These are phyloP conservation scores for Marronus borbonicus DNA, from an alignment of 2,888 invertebrate genomes.

Conservation along the genomic window DNA sequence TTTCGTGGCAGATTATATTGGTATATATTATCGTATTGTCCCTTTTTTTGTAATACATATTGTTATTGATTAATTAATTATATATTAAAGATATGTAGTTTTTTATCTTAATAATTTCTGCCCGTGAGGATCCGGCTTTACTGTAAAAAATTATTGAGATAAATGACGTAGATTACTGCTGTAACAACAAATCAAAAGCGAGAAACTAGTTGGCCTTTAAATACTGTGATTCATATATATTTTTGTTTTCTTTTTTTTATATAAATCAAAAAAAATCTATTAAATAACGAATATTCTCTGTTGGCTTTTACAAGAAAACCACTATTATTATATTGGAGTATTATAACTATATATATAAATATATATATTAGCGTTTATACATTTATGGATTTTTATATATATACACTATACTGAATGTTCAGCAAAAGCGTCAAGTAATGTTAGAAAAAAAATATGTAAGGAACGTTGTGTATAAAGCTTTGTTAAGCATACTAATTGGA, in stretches of 20 bases:
- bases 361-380: slow-evolving; percentile 13
- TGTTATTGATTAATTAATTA: not conserved
- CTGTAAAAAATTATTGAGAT: not conserved
- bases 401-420: slow-evolving; percentile 20
- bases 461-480: slow-evolving; percentile 19
- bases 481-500: not conserved
- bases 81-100: not conserved
- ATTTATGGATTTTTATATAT: not conserved
- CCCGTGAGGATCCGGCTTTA: not conserved
- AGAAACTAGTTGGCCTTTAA: slow-evolving; percentile 33
- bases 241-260: slow-evolving; percentile 18
- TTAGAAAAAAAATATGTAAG: not conserved
- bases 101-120: not conserved
- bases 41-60: not conserved
- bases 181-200: slow-evolving; percentile 1
- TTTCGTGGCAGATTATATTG: slow-evolving; percentile 17
- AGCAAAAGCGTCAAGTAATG: slow-evolving; percentile 40
- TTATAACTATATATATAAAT: slow-evolving; percentile 18
- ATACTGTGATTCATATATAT: slow-evolving; percentile 36
- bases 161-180: not conserved
- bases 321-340: slow-evolving; percentile 14
- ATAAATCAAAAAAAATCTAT: slow-evolving; percentile 25
- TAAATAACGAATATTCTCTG: slow-evolving; percentile 30
- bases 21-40: no score
- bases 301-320: slow-evolving; percentile 3